Conservation (phyloP, 2,797 vertebrate genomes). For the Peromyscus nudipes region DNA sequence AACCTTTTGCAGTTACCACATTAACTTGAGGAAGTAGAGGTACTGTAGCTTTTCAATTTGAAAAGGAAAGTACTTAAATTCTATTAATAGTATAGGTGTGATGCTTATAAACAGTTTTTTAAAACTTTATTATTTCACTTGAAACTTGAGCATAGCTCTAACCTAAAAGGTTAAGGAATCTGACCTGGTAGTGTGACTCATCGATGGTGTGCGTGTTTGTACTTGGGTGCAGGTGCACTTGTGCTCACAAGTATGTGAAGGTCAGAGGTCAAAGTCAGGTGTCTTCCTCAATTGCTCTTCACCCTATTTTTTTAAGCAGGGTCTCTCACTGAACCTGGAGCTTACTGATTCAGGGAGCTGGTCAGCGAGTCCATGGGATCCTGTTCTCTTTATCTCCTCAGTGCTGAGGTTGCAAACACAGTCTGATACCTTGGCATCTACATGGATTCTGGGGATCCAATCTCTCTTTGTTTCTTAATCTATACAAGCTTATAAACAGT, state of each 20-base stretch:
- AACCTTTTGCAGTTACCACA: neutral
- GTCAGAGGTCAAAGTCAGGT: neutral
- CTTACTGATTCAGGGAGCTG: neutral
- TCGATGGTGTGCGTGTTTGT: neutral
- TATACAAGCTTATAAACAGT: slow-evolving; percentile 45
- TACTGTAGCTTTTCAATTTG: neutral
- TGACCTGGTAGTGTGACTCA: neutral
- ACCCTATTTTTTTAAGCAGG: too few relatives aligned
- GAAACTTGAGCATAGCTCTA: slow-evolving; percentile 5
- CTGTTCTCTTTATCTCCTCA: neutral
- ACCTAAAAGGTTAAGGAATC: slow-evolving; percentile 54
- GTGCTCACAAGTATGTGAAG: neutral
- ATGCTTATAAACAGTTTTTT: neutral
- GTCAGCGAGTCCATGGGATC: too few relatives aligned
- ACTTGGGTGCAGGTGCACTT: neutral
- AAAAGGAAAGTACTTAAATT: slow-evolving; percentile 12
- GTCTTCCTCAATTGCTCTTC: neutral
- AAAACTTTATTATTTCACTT: neutral
- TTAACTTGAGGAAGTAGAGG: too few relatives aligned
- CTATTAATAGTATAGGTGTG: neutral
- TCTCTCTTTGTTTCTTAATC: slow-evolving; percentile 47
- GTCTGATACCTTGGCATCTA: neutral
- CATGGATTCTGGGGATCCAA: neutral
- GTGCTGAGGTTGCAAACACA: neutral
- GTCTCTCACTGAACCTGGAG: neutral